Conservation (phyloP, 2,888 invertebrate genomes). For the Leucoma salicis region DNA sequence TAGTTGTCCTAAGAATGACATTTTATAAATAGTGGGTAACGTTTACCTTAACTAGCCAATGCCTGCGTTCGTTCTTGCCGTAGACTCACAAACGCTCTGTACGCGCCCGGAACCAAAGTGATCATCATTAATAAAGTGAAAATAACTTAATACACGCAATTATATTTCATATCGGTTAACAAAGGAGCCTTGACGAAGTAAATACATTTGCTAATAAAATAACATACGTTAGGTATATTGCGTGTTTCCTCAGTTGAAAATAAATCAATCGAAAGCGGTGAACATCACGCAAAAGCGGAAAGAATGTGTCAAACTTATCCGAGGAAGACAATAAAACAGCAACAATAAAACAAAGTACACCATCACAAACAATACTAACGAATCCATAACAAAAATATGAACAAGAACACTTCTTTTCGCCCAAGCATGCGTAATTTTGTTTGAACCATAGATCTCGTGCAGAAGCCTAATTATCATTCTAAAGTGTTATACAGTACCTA, state of each 20-base stretch:
- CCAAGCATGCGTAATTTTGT: constrained; percentile 69
- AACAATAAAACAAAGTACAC: constrained; percentile 64
- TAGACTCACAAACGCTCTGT: constrained; percentile 52
- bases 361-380: constrained; percentile 66
- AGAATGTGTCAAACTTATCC: constrained; percentile 74
- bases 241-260: constrained; percentile 31
- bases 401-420: constrained; percentile 75
- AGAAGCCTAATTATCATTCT: constrained; percentile 15
- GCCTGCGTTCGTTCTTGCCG: constrained; percentile 39
- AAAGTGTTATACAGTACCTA: constrained; percentile 2
- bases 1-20: constrained; percentile 81
- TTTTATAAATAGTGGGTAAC: constrained; percentile 54
- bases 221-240: constrained; percentile 11
- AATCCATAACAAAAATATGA: constrained; percentile 43
- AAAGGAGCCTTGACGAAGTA: constrained; percentile 13
- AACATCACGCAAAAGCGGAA: constrained; percentile 81
- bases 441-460: constrained; percentile 60
- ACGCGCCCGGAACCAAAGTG: constrained; percentile 59
- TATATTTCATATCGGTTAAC: constrained; percentile 8
- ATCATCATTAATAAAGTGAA: not conserved
- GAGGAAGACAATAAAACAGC: constrained; percentile 67
- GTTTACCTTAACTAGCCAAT: constrained; percentile 26
- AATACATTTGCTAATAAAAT: constrained; percentile 11
- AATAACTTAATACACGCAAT: not conserved
- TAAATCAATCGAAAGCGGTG: constrained; percentile 73